Evolutionary conservation across 2,888 invertebrate species (phyloP).

Genomic region (Boloria euphrosyne): DNA sequence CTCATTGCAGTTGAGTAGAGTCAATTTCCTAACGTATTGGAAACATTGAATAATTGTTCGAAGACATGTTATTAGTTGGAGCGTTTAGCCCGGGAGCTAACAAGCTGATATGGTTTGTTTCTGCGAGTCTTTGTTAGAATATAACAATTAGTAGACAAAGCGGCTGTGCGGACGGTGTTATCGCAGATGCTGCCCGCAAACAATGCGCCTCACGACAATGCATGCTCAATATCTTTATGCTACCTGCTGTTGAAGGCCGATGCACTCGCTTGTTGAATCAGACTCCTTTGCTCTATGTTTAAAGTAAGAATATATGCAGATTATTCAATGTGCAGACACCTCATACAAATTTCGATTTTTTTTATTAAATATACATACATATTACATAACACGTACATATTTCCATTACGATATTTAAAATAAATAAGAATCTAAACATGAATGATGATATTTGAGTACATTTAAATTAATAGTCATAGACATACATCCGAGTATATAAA

Average conservation of each 20-base stretch:
- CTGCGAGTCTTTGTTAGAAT: constrained; percentile 72
- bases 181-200: constrained; percentile 60
- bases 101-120: constrained; percentile 71
- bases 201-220: constrained; percentile 69
- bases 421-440: too few relatives aligned
- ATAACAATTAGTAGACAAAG: constrained; percentile 77
- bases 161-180: constrained; percentile 60
- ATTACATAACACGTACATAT: too few relatives aligned
- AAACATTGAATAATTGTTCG: constrained; percentile 72
- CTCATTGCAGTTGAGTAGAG: constrained; percentile 60
- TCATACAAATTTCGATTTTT: neutral
- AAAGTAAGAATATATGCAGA: constrained; percentile 44
- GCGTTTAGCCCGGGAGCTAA: constrained; percentile 74
- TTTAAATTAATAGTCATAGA: too few relatives aligned
- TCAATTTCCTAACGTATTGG: constrained; percentile 78
- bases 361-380: too few relatives aligned
- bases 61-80: constrained; percentile 75
- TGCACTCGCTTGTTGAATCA: constrained; percentile 69
- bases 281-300: constrained; percentile 59
- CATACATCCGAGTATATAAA: too few relatives aligned
- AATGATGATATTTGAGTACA: too few relatives aligned
- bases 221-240: constrained; percentile 77
- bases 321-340: constrained; percentile 16
- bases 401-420: too few relatives aligned
- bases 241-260: constrained; percentile 65